Base-by-base conservation (phyloP, 2,113 vertebrate species). In the Dissostichus mawsoni region DNA sequence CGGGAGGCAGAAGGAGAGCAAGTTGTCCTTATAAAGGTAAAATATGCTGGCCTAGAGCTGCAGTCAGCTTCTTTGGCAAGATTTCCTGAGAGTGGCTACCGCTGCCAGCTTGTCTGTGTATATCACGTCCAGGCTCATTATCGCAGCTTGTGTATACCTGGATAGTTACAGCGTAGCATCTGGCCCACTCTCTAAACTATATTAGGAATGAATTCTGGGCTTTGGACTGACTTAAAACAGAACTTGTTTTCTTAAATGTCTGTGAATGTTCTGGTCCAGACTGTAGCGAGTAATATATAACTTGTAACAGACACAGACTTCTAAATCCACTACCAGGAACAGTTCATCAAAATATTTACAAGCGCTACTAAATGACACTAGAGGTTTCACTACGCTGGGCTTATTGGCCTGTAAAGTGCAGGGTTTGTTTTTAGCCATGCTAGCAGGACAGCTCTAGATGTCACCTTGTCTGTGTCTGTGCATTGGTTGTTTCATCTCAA, bases 11-110 rank as follows among this genome's bases (percentile, higher is more conserved):
- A 79, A 69, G 76, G 55, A 82, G 77, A 74, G 71, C 57, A 44
- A 67, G 74, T 74, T 91, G 65, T 93, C 93, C 94, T 92, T 94
- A 94, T 94, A 95, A 94, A 94, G 93, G 89, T 93, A 93, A 94
- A 94, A 92, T 93, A 93, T 94, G 90, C 87, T 71, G 65, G 85
- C 81, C 85, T n/a, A 45, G 71, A 87, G 73, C 72, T 68, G 72
- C 81, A 77, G 71, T 76, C 83, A 48, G 81, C 69, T 76, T 69
- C 83, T 84, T 73, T 92, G 85, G 85, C 87, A 78, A 14, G 76
- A 45, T 69, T 87, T 62, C 74, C 73, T 81, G 8, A 61, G 85
- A 88, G 67, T 36, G 48, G 52, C 75, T 78, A 29, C 64, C 20
- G 12, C 76, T 90, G 88, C 86, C 90, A 87, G 83, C 78, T 84